Base-by-base conservation (phyloP, 2,113 vertebrate genomes). In the Pseudonaja textilis region DNA sequence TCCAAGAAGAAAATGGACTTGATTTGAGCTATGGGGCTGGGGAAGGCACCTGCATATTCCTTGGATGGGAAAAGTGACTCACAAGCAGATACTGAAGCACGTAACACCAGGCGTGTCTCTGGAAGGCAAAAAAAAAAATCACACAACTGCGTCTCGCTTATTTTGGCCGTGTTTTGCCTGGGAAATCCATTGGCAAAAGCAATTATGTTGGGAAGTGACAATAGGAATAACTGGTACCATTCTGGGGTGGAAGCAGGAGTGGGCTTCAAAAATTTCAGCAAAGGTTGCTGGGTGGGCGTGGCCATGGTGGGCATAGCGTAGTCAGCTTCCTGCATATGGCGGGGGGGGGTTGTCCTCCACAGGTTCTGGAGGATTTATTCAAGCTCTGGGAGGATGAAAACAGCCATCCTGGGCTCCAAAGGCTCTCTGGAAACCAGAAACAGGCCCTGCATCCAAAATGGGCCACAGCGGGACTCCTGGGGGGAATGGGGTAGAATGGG, bases 151-250 rank as follows among this genome's bases (percentile, higher is more conserved):
- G 2, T 64, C 26, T n/a, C 26, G 0, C 61, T 29, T 64, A n/a
- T 64, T n/a, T 64, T 64, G 61, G 26, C 11, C 26, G 2, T 12
- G 12, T 29, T 11, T 64, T 64, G 26, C 26, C 11, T 5, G 4
- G 61, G 11, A 3, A n/a, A 64, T 64, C 14, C 61, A 29, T 11
- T 5, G 3, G 3, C 1, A 3, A 64, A 29, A 29, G 59, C 26
- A 12, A 64, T 64, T 64, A 3, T 29, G 3, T 29, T 4, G 59
- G 26, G 26, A 29, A 64, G 59, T 92, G 55, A 81, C 5, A 69
- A 2, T 47, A 93, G 86, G 22, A 94, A 86, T 12, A 86, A 81
- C 55, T 59, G 89, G 93, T 96, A 93, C 92, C 95, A 92, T 90
- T 94, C 91, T 34, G 85, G 93, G 11, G 50, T 88, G 12, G 74